Evolutionary conservation across 1,140 invertebrate species (phyloP).

Genomic region (Diuraphis noxia): DNA sequence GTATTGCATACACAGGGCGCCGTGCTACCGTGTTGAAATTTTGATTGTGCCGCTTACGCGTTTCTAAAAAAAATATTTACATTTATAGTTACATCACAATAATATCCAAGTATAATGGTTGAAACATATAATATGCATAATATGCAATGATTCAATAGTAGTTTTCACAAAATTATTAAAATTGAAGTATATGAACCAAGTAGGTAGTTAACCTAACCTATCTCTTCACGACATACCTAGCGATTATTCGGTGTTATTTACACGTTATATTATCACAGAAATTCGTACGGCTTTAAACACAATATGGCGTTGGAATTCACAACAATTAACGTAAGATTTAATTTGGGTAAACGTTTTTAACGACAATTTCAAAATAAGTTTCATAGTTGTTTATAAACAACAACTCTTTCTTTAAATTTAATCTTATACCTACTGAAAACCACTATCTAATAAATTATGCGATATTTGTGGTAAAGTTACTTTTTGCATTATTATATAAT

Average conservation of each 20-base stretch:
- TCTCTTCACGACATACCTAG: neutral
- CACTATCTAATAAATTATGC: neutral
- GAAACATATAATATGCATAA: neutral
- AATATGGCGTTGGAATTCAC: neutral
- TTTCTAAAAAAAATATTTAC: neutral
- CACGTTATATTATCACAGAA: no score
- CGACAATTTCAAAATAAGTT: neutral
- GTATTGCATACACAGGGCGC: neutral
- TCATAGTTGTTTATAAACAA: neutral
- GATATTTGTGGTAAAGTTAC: neutral
- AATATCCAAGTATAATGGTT: neutral
- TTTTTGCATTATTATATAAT: neutral
- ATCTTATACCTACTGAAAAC: neutral
- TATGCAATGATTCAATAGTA: neutral
- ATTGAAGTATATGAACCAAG: neutral
- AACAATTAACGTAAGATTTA: neutral
- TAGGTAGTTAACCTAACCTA: neutral
- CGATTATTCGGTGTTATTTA: neutral
- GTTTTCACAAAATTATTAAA: neutral
- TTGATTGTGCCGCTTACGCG: neutral
- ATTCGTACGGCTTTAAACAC: neutral
- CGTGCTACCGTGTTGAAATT: neutral
- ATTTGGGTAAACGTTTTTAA: neutral
- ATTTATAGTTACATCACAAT: neutral
- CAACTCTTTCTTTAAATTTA: neutral